Conservation (phyloP, 2,797 vertebrate species). For the Ctenochaetus hawaiiensis region DNA sequence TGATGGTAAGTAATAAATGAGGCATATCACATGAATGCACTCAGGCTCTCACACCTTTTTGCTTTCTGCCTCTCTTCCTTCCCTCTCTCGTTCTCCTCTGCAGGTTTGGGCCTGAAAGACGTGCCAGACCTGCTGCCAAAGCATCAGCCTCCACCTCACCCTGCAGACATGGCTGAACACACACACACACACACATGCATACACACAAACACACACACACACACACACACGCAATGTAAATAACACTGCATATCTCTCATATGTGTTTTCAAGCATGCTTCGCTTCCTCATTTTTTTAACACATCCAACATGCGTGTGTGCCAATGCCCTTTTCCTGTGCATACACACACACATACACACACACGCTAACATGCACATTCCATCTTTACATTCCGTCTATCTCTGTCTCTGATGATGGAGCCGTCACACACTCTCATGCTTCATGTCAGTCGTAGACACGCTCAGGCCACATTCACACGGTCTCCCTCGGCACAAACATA, state of each 20-base stretch:
- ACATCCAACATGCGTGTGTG: neutral
- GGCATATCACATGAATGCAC: slow-evolving; percentile 61
- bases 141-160: slow-evolving; percentile 86
- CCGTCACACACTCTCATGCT: slow-evolving; percentile 27
- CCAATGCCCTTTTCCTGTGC: neutral
- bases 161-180: slow-evolving; percentile 84
- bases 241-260: slow-evolving; percentile 15
- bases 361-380: slow-evolving; percentile 9
- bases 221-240: slow-evolving; percentile 32
- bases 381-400: neutral
- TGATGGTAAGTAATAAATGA: slow-evolving; percentile 54
- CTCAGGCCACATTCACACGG: slow-evolving; percentile 65
- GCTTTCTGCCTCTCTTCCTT: slow-evolving; percentile 52
- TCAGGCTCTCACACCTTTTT: slow-evolving; percentile 67
- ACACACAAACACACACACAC: slow-evolving; percentile 37
- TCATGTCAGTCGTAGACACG: slow-evolving; percentile 43
- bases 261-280: slow-evolving; percentile 23
- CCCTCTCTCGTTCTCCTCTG: slow-evolving; percentile 61
- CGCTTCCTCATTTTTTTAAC: slow-evolving; percentile 24
- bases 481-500: slow-evolving; percentile 58
- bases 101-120: slow-evolving; percentile 88
- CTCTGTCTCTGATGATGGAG: slow-evolving; percentile 30
- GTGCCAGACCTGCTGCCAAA: slow-evolving; percentile 89
- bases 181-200: slow-evolving; percentile 37
- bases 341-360: neutral